A percentile compares a stretch with the other conserved stretches of the same genome.
Conservation (phyloP, 2,797 vertebrate genomes). For the Apogon talboti region DNA sequence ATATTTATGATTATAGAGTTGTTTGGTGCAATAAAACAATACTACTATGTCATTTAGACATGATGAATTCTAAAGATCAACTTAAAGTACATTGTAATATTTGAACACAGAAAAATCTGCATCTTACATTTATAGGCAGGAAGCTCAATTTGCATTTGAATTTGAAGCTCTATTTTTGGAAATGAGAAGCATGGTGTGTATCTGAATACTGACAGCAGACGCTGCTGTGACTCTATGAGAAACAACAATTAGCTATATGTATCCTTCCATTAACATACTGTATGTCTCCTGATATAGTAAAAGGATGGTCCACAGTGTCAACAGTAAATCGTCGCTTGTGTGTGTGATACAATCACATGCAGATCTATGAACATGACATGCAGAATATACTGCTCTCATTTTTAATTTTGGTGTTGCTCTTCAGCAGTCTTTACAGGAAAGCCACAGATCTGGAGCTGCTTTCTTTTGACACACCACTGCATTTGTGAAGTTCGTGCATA, state of each 20-base stretch:
- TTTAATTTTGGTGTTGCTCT: background rate
- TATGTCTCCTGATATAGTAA: constrained; percentile 5
- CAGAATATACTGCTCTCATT: background rate
- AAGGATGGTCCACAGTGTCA: background rate
- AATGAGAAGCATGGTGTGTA: background rate
- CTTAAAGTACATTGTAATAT: too few species aligned
- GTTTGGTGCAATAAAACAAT: too few species aligned
- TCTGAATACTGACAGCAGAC: background rate
- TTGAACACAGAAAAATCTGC: too few species aligned
- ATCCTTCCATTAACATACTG: constrained; percentile 8
- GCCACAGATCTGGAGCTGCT: too few species aligned
- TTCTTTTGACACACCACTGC: too few species aligned
- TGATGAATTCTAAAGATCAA: too few species aligned
- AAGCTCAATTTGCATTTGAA: constrained; percentile 30
- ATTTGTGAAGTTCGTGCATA: too few species aligned
- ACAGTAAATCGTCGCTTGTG: too few species aligned
- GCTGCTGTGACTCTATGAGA: background rate
- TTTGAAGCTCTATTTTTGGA: constrained; percentile 50
- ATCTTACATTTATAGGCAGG: background rate
- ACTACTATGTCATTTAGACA: too few species aligned
- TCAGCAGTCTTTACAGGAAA: too few species aligned
- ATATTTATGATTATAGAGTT: too few species aligned
- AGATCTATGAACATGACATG: background rate
- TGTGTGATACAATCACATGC: background rate
- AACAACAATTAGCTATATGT: background rate